phyloP scores from a whole-genome alignment of 2,113 vertebrate genomes.

The Plotosus lineatus region DNA sequence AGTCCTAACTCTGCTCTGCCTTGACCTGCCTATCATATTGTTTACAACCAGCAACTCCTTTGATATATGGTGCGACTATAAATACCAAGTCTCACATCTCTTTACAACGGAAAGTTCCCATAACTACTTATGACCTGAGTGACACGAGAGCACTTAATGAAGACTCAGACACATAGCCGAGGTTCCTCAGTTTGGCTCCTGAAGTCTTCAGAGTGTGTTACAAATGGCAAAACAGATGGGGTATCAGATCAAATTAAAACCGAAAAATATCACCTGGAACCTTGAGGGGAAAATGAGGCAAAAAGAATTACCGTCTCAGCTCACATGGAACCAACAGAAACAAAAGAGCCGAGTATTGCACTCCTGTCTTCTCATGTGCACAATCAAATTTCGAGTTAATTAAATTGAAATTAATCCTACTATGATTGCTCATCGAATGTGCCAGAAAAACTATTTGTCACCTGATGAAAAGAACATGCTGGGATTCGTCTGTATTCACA shows the following conservation, averaged over 20 bases:
- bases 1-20: neutral
- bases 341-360: slow-evolving; percentile 24
- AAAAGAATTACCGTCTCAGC: slow-evolving; percentile 37
- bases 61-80: neutral
- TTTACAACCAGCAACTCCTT: neutral
- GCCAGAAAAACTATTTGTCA: slow-evolving; percentile 32
- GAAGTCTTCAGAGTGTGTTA: slow-evolving; percentile 18
- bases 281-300: slow-evolving; percentile 29
- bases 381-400: slow-evolving; percentile 28
- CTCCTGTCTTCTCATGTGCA: slow-evolving; percentile 32
- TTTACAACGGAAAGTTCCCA: neutral
- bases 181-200: slow-evolving; percentile 6
- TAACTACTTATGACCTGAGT: slow-evolving; percentile 1
- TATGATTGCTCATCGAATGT: slow-evolving; percentile 17
- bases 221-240: slow-evolving; percentile 32
- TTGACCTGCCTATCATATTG: neutral
- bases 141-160: neutral
- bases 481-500: slow-evolving; percentile 10
- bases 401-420: slow-evolving; percentile 43
- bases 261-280: slow-evolving; percentile 31
- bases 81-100: neutral
- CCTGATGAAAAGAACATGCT: slow-evolving; percentile 20
- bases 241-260: slow-evolving; percentile 40
- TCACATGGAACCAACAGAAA: slow-evolving; percentile 12
- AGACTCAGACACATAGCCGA: neutral